A percentile compares a stretch with the other conserved stretches of the same genome.
Conservation (phyloP, 1,140 invertebrate genomes). For the Macrotrachela quadricornifera region DNA sequence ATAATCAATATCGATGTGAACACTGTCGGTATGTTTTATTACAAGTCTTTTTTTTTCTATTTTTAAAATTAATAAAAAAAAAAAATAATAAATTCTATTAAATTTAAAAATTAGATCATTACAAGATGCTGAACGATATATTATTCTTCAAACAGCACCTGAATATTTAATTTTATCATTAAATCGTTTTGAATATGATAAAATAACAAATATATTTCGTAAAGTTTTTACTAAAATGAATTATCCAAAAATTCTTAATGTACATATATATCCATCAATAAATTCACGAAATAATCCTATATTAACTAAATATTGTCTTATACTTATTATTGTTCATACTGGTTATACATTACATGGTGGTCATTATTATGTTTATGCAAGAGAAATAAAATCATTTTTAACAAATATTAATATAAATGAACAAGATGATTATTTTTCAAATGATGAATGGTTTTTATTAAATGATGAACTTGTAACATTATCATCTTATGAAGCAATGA, state of each 20-base stretch:
- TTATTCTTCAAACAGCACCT: conserved; percentile 46
- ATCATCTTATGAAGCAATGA: conserved; percentile 41
- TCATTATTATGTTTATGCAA: conserved; percentile 59
- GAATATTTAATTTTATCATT: conserved; percentile 53
- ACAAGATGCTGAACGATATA: conserved; percentile 50
- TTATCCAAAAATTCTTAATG: conserved; percentile 21
- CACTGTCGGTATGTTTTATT: conserved; percentile 47
- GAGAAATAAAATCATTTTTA: neutral
- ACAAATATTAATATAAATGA: conserved; percentile 3
- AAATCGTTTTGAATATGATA: conserved; percentile 55
- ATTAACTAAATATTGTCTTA: conserved; percentile 39
- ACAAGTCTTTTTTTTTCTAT: too few relatives aligned
- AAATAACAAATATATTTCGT: conserved; percentile 43
- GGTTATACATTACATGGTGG: conserved; percentile 57
- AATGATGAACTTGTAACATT: conserved; percentile 49
- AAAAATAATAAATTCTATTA: too few relatives aligned
- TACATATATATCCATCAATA: conserved; percentile 5
- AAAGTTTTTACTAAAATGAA: conserved; percentile 36
- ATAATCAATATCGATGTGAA: conserved; percentile 58
- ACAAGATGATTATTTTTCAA: conserved; percentile 15
- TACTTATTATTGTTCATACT: conserved; percentile 58
- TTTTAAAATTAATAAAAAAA: too few relatives aligned
- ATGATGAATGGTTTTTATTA: conserved; percentile 51
- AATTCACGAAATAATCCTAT: neutral
- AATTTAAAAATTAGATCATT: conserved; percentile 19